Percentiles rank a stretch among this genome's conserved stretches.
Conservation (phyloP, 2,113 vertebrate species). For the Chinchilla lanigera region DNA sequence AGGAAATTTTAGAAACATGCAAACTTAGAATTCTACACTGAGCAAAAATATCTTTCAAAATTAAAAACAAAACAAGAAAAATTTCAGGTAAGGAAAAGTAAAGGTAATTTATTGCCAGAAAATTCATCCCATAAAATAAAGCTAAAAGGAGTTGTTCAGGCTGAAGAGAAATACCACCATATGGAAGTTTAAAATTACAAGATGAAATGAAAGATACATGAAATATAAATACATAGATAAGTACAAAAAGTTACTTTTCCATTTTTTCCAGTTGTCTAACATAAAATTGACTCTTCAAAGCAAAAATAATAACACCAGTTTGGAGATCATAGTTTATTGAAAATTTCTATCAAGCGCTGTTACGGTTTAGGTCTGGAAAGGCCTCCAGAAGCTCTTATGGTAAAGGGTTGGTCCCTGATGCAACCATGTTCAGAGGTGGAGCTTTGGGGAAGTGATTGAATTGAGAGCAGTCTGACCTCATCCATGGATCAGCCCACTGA, state of each 20-base stretch:
- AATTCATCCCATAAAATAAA: background rate
- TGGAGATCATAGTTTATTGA: background rate
- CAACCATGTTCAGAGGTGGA: background rate
- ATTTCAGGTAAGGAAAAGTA: background rate
- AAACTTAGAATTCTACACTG: background rate
- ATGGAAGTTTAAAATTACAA: background rate
- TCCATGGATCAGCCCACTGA: background rate
- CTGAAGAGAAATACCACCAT: background rate
- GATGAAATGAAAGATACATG: background rate
- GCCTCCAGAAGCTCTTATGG: background rate
- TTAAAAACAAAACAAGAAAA: background rate
- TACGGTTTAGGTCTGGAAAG: background rate
- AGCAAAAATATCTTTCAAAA: background rate
- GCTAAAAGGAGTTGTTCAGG: background rate
- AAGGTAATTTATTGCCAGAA: background rate
- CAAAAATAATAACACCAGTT: background rate
- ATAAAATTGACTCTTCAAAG: background rate
- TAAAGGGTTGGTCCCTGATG: background rate
- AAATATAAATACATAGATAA: constrained; percentile 16
- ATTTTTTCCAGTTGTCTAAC: background rate
- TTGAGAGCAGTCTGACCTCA: background rate
- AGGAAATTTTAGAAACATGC: background rate
- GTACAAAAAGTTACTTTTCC: background rate
- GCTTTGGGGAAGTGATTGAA: background rate
- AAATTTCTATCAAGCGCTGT: background rate